These are phyloP conservation scores for Acanthopleura granulata DNA, from an alignment of 2,888 invertebrate genomes.

Conservation along the genomic window DNA sequence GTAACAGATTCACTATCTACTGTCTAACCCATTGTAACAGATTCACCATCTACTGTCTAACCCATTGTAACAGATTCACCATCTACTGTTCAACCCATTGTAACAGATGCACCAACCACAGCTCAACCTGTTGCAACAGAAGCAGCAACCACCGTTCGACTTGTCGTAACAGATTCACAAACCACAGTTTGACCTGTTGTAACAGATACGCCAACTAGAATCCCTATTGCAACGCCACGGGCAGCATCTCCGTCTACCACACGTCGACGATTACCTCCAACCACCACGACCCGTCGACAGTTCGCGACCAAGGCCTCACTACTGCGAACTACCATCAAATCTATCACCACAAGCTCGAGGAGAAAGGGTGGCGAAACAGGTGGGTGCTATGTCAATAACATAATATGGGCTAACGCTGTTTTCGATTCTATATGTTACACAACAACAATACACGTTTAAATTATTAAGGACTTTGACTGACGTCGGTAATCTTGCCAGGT, in stretches of 20 bases:
- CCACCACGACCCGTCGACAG: not conserved
- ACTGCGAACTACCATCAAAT: not conserved
- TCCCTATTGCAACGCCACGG: too few species aligned
- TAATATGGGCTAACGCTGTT: too few species aligned
- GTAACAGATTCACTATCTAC: too few species aligned
- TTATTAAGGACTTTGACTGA: too few species aligned
- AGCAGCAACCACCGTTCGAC: not conserved
- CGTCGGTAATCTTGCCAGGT: too few species aligned
- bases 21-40: too few species aligned
- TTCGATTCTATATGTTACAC: too few species aligned
- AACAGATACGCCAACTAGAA: not conserved
- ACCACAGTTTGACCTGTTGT: too few species aligned
- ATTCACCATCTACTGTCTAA: not conserved
- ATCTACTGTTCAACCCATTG: not conserved
- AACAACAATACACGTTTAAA: too few species aligned
- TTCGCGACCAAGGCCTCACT: not conserved
- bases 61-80: not conserved
- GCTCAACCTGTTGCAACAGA: not conserved
- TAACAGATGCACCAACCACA: not conserved
- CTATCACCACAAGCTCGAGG: not conserved
- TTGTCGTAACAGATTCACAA: not conserved
- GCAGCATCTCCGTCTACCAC: too few species aligned
- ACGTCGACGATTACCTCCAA: too few species aligned
- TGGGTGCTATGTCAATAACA: too few species aligned
- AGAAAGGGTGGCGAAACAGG: not conserved